Conservation (phyloP, 2,797 vertebrate genomes). For the Phrynocephalus guinanensis region DNA sequence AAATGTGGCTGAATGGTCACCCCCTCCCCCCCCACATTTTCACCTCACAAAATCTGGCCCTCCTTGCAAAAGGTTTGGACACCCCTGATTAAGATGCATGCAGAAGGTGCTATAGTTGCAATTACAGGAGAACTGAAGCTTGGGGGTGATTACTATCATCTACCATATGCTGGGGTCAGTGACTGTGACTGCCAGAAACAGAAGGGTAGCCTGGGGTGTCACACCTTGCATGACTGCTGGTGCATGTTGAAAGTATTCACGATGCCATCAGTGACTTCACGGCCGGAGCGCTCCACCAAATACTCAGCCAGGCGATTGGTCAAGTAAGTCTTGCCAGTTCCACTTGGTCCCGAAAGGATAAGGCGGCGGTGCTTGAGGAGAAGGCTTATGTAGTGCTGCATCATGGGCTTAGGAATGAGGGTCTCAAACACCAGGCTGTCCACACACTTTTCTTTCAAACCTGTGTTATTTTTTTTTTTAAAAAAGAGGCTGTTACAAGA, state of each 20-base stretch:
- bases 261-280: conserved; percentile 82
- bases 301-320: conserved; percentile 92
- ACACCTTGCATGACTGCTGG: conserved; percentile 93
- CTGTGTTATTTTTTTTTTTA: conserved; percentile 67
- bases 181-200: not conserved
- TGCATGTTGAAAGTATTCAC: conserved; percentile 97
- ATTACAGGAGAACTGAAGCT: not conserved
- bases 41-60: no score
- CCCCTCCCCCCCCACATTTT: no score
- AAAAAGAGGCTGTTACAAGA: not conserved
- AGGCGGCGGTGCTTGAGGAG: conserved; percentile 94
- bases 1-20: no score
- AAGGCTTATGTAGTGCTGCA: conserved; percentile 95
- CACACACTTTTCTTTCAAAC: conserved; percentile 91
- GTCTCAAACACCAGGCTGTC: conserved; percentile 97
- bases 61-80: no score
- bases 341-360: conserved; percentile 93
- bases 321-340: conserved; percentile 94
- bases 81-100: not conserved
- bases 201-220: not conserved
- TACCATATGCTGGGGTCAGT: not conserved
- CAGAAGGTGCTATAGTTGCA: not conserved
- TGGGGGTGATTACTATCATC: not conserved
- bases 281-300: conserved; percentile 88
- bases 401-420: conserved; percentile 95